Evolutionary conservation across 2,888 invertebrate genomes (phyloP), one percentile per base, ranked within the genome.

Genomic region (Amaurobius ferox): DNA sequence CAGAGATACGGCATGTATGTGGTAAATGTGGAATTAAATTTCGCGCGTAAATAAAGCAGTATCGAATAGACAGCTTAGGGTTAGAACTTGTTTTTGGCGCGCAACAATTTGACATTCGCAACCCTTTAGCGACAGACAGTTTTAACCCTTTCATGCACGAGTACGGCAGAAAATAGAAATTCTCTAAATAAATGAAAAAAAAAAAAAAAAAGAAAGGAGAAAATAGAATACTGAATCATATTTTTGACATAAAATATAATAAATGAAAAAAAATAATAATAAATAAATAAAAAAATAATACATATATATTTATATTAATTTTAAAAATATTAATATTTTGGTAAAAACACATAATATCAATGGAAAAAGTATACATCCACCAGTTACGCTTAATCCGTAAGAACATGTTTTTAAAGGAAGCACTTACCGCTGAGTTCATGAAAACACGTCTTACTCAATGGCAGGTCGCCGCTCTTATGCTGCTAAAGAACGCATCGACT

Each of bases 401-500:
- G 29, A 30, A 23, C 64, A 64, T 30, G 61, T 11, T n/a, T 13
- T 48, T 23, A 26, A 30, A 62, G 62, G n/a, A n/a, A 39, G 39
- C 19, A 83, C 83, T 83, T 83, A 83, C 83, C 83, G 39, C 29
- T 61, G 35, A 13, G 39, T 26, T 64, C 26, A 40, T 30, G 70
- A 66, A 64, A 48, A 11, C 32, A 40, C 66, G 79, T 81, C 80
- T 74, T 74, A 68, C 64, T 72, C 85, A 71, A 66, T 85, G 66
- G 39, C 32, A 61, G 62, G 61, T 85, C 68, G 67, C n/a, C 23
- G 74, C 62, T 61, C 74, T 81, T 74, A 62, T 76, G 74, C 67
- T 44, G 48, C 66, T 72, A 85, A 86, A 79, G 86, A 79, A 86
- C 67, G 72, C 73, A 76, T 55, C 71, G 77, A 70, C 72, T 78